A percentile compares a stretch with the other conserved stretches of the same genome.
These are phyloP conservation scores for Nomada lathburiana DNA, from an alignment of 2,888 invertebrate species.

Conservation along the genomic window DNA sequence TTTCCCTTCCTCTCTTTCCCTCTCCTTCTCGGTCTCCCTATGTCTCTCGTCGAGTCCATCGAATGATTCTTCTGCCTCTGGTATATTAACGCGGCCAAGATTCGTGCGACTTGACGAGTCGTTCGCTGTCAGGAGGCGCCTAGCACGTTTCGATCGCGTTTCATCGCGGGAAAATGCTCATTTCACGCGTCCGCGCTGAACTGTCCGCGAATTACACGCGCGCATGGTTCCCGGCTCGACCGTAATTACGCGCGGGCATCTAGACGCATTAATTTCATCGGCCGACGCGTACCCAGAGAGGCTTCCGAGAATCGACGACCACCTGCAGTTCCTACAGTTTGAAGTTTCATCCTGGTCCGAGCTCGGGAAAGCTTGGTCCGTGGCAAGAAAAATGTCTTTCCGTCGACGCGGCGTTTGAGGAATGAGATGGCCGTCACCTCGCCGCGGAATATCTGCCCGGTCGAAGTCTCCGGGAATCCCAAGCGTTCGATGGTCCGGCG, in stretches of 20 bases:
- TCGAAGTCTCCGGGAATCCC: slow-evolving; percentile 14
- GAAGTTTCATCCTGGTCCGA: neutral
- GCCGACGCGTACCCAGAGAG: neutral
- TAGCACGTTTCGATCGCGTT: neutral
- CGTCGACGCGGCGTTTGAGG: neutral
- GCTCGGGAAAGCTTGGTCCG: neutral
- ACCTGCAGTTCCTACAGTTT: neutral
- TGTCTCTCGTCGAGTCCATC: slow-evolving; percentile 26
- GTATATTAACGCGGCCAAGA: slow-evolving; percentile 18
- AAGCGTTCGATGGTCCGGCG: slow-evolving; percentile 4
- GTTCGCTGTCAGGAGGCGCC: neutral
- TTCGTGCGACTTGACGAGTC: neutral
- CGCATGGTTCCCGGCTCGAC: no score
- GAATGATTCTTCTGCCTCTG: slow-evolving; percentile 39
- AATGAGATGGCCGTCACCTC: slow-evolving; percentile 6
- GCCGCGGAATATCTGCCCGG: slow-evolving; percentile 18
- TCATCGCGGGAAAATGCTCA: neutral
- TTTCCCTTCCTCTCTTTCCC: slow-evolving; percentile 16
- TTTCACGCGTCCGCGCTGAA: slow-evolving; percentile 13
- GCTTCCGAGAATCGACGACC: neutral
- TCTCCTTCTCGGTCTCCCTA: no score
- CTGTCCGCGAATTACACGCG: slow-evolving; percentile 12
- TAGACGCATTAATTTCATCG: slow-evolving; percentile 16
- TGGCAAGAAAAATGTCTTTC: neutral
- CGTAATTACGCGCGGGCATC: neutral